A percentile compares a stretch with the other conserved stretches of the same genome.
Evolutionary conservation across 2,888 invertebrate genomes (phyloP).

Genomic region (Dasypogon diadema): DNA sequence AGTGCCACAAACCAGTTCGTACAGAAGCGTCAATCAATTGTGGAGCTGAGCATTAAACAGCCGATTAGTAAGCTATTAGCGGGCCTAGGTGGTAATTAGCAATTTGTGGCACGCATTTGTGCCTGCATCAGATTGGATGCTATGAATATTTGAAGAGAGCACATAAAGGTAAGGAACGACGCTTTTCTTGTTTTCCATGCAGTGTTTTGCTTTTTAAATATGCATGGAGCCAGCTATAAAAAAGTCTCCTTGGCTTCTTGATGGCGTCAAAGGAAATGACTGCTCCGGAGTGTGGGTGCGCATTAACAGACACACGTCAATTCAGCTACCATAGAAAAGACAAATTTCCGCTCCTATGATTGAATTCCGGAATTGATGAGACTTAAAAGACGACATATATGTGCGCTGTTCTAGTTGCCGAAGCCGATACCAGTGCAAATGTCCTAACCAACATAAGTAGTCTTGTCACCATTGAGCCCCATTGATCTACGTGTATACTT

Average conservation of each 20-base stretch:
- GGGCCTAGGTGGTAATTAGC: slow-evolving; percentile 22
- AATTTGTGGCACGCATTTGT: slow-evolving; percentile 26
- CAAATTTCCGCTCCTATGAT: neutral
- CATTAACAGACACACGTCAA: neutral
- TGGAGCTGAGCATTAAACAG: neutral
- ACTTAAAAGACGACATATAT: neutral
- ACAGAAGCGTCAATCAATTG: no score
- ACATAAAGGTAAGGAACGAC: neutral
- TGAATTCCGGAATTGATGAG: neutral
- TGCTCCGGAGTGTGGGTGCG: neutral
- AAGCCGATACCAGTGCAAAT: no score
- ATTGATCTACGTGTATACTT: neutral
- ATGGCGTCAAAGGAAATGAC: neutral
- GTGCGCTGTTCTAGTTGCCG: neutral
- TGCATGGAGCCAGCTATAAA: neutral
- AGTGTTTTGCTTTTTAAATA: neutral
- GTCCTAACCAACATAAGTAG: neutral
- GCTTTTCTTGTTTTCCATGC: neutral
- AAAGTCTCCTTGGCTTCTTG: neutral
- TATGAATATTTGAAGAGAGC: neutral
- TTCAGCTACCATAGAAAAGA: neutral
- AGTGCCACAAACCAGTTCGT: no score
- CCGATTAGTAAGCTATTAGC: slow-evolving; percentile 36
- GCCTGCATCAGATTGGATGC: neutral
- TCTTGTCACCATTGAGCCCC: slow-evolving; percentile 5